These are phyloP conservation scores for Harmothoe impar DNA, from an alignment of 2,888 invertebrate species.

Conservation along the genomic window DNA sequence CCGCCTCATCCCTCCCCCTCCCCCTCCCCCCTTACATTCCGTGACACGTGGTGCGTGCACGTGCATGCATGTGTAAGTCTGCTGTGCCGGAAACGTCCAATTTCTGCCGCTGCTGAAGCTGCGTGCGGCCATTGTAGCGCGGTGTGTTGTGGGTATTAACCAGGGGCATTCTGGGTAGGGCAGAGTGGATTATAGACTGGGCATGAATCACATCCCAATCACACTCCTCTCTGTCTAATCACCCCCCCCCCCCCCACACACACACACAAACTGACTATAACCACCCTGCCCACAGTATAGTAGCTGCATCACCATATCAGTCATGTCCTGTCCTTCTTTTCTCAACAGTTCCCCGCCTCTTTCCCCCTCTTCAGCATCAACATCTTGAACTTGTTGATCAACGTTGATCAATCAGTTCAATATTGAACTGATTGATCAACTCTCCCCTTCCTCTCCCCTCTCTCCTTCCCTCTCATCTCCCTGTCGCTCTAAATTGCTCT, in stretches of 20 bases:
- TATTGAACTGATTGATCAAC: too few relatives aligned
- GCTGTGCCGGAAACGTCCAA: not conserved
- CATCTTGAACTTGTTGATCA: too few relatives aligned
- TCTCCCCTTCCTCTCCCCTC: too few relatives aligned
- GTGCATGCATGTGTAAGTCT: not conserved
- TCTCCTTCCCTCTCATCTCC: too few relatives aligned
- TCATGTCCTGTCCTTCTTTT: too few relatives aligned
- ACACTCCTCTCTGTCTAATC: not conserved
- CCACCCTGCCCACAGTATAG: too few relatives aligned
- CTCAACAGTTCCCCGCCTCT: too few relatives aligned
- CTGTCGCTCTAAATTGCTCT: too few relatives aligned
- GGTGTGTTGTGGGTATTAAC: conserved; percentile 18
- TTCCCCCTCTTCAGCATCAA: too few relatives aligned
- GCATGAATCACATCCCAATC: conserved; percentile 2
- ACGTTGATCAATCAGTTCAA: too few relatives aligned
- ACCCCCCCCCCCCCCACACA: not conserved
- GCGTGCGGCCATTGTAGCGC: not conserved
- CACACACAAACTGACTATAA: too few relatives aligned
- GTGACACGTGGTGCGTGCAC: not conserved
- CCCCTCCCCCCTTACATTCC: not conserved
- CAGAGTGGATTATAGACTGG: conserved; percentile 14
- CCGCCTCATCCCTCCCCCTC: not conserved
- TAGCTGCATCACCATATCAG: too few relatives aligned
- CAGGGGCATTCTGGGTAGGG: not conserved
- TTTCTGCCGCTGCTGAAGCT: not conserved